Evolutionary conservation across 2,113 vertebrate genomes (phyloP), one percentile per base, ranked within the genome.

Genomic region (Chaetura pelagica): DNA sequence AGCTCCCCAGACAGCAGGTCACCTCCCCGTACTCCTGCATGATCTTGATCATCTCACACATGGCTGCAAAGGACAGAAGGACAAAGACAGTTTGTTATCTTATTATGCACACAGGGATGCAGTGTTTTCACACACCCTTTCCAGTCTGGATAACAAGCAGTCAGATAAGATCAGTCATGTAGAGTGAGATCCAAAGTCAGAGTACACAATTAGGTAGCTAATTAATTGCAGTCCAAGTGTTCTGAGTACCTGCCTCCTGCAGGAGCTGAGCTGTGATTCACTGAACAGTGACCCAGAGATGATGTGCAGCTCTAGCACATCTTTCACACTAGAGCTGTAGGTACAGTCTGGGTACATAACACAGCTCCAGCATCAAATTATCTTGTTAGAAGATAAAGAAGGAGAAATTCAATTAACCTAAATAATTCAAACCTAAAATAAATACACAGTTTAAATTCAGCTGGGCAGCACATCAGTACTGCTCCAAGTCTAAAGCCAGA

Each of bases 1-100:
- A 98, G 92, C 99, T 99, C 55, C 99, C 99, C 96, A 99, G 97
- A 92, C 99, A 99, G 97, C 99, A 99, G 4, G 99, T 99, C 34
- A 99, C 99, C 97, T 99, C 99, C 90, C 99, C 98, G 0, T 99
- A 99, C 91, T 99, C 99, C 97, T 99, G 99, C 99, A 99, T 99
- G 97, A 99, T 99, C 98, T 99, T 99, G 91, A 99, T 99, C 99
- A 99, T 99, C 97, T 99, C 99, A 89, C 99, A 99, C 99, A 99
- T 99, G 95, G 99, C 99, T 99, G 97, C 13, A 68, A 69, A 79
- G 86, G 68, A 92, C 42, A 79, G 40, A 18, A 86, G 62, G 46
- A 81, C 26, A 73, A 69, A 75, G 20, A 42, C 32, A 42, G 12
- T 8, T n/a, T 3, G 7, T 57, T n/a, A 44, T 7, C 42, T 51